phyloP scores from a whole-genome alignment of 2,888 invertebrate genomes.

The Tipula vernalis region DNA sequence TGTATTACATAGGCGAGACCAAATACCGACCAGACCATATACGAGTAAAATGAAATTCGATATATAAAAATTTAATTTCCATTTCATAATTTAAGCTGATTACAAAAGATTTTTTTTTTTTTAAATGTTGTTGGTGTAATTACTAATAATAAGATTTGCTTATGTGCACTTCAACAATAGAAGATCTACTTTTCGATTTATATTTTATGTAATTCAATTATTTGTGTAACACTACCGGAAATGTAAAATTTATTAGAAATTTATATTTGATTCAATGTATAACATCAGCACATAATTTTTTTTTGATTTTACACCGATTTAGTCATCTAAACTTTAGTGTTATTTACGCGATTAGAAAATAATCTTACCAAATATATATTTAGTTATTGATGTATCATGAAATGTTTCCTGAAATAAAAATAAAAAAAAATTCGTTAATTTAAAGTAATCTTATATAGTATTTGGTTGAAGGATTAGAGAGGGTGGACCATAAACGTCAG shows the following conservation, averaged over 20 bases:
- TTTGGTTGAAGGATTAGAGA: too few species aligned
- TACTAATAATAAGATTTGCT: not conserved
- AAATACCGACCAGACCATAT: not conserved
- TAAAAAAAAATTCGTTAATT: not conserved
- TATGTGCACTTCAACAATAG: not conserved
- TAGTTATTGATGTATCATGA: not conserved
- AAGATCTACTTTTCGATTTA: not conserved
- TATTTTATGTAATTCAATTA: not conserved
- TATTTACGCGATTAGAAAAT: too few species aligned
- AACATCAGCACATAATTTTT: too few species aligned
- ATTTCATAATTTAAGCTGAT: slow-evolving; percentile 4
- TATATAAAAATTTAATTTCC: not conserved
- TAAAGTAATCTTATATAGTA: too few species aligned
- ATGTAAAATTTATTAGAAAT: not conserved
- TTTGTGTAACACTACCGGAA: not conserved
- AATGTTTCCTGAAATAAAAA: not conserved
- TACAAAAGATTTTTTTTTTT: not conserved
- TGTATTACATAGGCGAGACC: not conserved
- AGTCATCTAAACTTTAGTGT: too few species aligned
- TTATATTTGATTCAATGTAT: too few species aligned
- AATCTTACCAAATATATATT: not conserved
- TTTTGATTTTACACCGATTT: too few species aligned
- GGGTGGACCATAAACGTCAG: too few species aligned
- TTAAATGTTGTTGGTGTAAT: not conserved
- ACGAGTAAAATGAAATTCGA: not conserved